Conservation (phyloP, 1,140 invertebrate genomes). For the Caenorhabditis latens region DNA sequence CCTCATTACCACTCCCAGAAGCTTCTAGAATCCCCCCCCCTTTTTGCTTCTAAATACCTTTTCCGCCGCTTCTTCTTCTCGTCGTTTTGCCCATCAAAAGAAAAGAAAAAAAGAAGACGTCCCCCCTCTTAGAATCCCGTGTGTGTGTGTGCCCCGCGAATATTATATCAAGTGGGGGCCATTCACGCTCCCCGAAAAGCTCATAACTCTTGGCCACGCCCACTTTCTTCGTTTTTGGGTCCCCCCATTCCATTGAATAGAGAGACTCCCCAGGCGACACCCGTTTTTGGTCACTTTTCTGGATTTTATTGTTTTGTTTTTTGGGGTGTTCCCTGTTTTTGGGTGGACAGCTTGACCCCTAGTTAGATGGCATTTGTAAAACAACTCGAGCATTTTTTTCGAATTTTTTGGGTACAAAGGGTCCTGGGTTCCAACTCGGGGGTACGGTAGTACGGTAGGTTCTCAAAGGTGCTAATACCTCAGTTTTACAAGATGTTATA, state of each 20-base stretch:
- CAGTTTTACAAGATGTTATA: no score
- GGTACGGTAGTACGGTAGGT: no score
- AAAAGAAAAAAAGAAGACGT: slow-evolving; percentile 9
- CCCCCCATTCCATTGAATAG: slow-evolving; percentile 31
- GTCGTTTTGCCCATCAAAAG: background rate
- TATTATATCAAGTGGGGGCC: slow-evolving; percentile 49
- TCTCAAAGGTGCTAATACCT: no score
- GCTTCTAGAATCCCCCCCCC: background rate
- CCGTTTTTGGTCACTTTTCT: background rate
- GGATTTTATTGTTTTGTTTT: background rate
- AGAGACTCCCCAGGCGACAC: slow-evolving; percentile 35
- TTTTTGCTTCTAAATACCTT: slow-evolving; percentile 16
- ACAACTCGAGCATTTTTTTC: no score
- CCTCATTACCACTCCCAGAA: background rate
- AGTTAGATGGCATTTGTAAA: background rate
- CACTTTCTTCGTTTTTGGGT: slow-evolving; percentile 2
- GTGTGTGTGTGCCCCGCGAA: slow-evolving; percentile 10
- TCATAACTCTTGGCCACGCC: slow-evolving; percentile 47
- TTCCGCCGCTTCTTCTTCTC: background rate
- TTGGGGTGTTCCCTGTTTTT: slow-evolving; percentile 4
- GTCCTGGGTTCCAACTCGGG: no score
- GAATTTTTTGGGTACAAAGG: no score
- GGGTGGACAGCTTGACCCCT: background rate
- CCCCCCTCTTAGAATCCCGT: background rate
- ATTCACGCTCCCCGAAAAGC: background rate